These are phyloP conservation scores for Drosophila algonquin DNA, from an alignment of 2,888 invertebrate species.

Conservation along the genomic window DNA sequence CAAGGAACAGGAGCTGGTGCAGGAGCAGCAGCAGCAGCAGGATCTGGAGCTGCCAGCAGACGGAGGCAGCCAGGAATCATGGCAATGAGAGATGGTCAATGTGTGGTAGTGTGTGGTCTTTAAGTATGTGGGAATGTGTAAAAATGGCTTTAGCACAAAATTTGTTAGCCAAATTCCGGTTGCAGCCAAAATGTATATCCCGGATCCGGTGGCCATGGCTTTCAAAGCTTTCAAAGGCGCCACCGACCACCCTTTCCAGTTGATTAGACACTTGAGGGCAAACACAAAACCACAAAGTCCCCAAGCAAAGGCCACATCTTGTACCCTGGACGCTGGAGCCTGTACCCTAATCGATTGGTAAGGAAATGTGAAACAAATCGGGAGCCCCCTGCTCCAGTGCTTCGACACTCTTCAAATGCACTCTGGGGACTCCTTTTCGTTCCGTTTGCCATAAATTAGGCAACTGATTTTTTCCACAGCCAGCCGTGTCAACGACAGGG, in stretches of 20 bases:
- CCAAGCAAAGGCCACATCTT: conserved; percentile 8
- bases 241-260: conserved; percentile 54
- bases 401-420: conserved; percentile 63
- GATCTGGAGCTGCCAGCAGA: conserved; percentile 23
- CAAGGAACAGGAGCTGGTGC: conserved; percentile 49
- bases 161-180: conserved; percentile 52
- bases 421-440: conserved; percentile 68
- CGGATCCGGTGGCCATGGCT: conserved; percentile 15
- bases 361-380: conserved; percentile 19
- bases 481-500: conserved; percentile 10
- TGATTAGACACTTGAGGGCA: conserved; percentile 59
- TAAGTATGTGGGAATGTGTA: conserved; percentile 8
- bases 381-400: conserved; percentile 50
- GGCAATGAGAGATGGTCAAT: conserved; percentile 17
- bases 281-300: conserved; percentile 45
- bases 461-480: conserved; percentile 46
- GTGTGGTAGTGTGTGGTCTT: conserved; percentile 10
- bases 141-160: conserved; percentile 45
- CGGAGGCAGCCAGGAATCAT: conserved; percentile 1
- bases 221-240: conserved; percentile 42
- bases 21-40: conserved; percentile 44
- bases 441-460: conserved; percentile 69
- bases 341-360: background rate
- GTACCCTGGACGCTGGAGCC: background rate
- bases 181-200: conserved; percentile 43